Evolutionary conservation across 2,888 invertebrate genomes (phyloP).

Genomic region (Teinopalpus imperialis): DNA sequence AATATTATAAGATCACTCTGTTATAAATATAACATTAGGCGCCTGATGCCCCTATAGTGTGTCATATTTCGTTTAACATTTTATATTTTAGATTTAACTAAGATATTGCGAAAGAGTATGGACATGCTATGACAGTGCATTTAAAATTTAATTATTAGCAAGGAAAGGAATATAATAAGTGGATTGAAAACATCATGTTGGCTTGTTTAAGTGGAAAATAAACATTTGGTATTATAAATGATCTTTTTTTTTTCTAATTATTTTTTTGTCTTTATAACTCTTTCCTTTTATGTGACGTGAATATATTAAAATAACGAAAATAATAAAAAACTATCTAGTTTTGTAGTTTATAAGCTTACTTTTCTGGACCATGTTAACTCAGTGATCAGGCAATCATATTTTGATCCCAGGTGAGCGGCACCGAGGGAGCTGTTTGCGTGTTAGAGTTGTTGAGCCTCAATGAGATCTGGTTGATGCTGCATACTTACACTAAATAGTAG

Average conservation of each 20-base stretch:
- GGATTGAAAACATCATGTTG: constrained; percentile 70
- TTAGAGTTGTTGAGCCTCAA: no score
- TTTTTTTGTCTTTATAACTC: no score
- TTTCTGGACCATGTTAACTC: no score
- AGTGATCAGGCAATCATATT: no score
- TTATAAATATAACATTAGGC: constrained; percentile 49
- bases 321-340: no score
- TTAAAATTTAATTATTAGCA: constrained; percentile 58
- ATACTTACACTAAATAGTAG: no score
- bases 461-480: no score
- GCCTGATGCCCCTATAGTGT: constrained; percentile 65
- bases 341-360: no score
- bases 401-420: no score
- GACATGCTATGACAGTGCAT: constrained; percentile 71
- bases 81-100: constrained; percentile 56
- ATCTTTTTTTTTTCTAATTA: constrained; percentile 37
- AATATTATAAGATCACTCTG: constrained; percentile 45
- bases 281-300: no score
- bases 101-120: constrained; percentile 55
- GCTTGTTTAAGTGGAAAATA: constrained; percentile 76
- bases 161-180: constrained; percentile 51
- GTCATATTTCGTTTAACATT: constrained; percentile 74
- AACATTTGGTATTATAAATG: constrained; percentile 48
- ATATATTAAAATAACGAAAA: no score
- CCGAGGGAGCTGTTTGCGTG: no score